These are phyloP conservation scores for Geodia barretti DNA, from an alignment of 37 sponge, comb jelly and placozoan genomes.

Conservation along the genomic window DNA sequence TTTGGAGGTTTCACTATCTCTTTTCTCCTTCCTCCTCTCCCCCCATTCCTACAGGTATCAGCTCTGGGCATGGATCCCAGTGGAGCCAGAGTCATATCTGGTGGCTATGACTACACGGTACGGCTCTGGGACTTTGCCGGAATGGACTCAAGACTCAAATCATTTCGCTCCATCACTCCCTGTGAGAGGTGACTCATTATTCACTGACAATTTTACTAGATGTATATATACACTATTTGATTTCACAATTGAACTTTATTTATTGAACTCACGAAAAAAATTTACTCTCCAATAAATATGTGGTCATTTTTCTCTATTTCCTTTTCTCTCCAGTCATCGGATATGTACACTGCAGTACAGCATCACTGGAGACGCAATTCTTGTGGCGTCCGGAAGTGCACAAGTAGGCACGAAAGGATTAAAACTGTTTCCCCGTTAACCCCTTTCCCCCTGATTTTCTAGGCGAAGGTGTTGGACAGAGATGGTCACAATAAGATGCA, in stretches of 20 bases:
- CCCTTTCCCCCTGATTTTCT: not conserved
- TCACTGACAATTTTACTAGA: too few relatives aligned
- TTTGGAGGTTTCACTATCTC: too few relatives aligned
- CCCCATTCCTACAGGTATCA: too few relatives aligned
- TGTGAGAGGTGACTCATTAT: conserved; percentile 86
- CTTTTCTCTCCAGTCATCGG: conserved; percentile 66
- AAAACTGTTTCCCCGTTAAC: not conserved
- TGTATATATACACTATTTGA: too few relatives aligned
- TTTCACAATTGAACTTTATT: too few relatives aligned
- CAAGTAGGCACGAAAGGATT: too few relatives aligned
- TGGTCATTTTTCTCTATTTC: too few relatives aligned
- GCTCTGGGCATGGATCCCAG: conserved; percentile 89
- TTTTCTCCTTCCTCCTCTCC: too few relatives aligned
- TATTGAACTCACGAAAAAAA: too few relatives aligned
- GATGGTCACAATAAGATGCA: conserved; percentile 81
- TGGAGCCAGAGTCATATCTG: conserved; percentile 91
- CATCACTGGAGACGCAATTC: conserved; percentile 80
- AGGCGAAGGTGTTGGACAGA: conserved; percentile 90
- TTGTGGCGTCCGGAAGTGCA: conserved; percentile 85
- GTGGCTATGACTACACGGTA: conserved; percentile 87
- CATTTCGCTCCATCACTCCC: conserved; percentile 79
- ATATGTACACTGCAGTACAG: conserved; percentile 86
- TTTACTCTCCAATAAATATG: too few relatives aligned
- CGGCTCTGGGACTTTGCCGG: conserved; percentile 88
- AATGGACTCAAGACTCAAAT: conserved; percentile 77